Evolutionary conservation across 2,113 vertebrate genomes (phyloP).

Genomic region (Saimiri boliviensis): DNA sequence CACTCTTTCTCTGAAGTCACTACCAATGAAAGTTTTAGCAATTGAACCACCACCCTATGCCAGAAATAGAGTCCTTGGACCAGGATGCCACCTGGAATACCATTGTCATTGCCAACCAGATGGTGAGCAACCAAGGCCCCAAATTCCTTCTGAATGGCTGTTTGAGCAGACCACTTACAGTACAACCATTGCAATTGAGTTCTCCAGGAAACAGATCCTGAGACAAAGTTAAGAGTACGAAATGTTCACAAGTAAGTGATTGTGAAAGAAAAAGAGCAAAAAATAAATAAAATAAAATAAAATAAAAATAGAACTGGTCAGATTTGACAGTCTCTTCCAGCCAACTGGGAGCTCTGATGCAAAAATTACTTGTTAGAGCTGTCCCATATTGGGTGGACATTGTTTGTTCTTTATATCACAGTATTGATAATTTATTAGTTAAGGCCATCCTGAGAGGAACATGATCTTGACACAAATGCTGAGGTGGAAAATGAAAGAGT

Average conservation of each 20-base stretch:
- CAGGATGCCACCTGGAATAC: not conserved
- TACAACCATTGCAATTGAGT: not conserved
- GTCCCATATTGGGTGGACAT: not conserved
- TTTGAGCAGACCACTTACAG: not conserved
- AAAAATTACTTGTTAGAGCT: not conserved
- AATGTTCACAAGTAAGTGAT: too few relatives aligned
- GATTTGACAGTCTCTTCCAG: not conserved
- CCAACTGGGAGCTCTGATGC: not conserved
- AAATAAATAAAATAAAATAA: too few relatives aligned
- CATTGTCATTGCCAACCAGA: not conserved
- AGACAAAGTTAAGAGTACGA: not conserved
- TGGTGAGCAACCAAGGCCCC: not conserved
- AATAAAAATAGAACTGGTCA: too few relatives aligned
- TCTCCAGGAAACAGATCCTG: not conserved
- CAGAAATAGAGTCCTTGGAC: not conserved
- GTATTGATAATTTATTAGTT: not conserved
- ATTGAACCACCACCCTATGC: not conserved
- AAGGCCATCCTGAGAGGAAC: not conserved
- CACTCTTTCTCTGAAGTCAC: not conserved
- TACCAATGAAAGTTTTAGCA: not conserved
- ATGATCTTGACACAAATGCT: not conserved
- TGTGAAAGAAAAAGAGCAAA: too few relatives aligned
- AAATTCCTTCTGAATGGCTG: not conserved
- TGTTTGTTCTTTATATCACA: not conserved
- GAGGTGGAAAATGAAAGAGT: conserved; percentile 11